Base-by-base conservation (phyloP, 2,113 vertebrate genomes). In the Pipra filicauda region DNA sequence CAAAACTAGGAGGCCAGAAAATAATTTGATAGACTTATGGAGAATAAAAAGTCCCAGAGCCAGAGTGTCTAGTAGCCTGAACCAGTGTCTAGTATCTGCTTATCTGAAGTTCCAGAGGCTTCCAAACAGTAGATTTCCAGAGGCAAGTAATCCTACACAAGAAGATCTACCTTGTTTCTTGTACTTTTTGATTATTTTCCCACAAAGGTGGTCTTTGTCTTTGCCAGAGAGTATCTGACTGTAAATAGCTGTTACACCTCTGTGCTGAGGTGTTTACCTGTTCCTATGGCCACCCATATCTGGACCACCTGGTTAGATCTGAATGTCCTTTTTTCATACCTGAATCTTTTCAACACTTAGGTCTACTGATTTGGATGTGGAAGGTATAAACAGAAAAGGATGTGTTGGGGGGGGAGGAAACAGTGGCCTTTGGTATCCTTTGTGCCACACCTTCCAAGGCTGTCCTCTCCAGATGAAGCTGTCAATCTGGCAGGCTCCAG, bases 401-500 rank as follows among this genome's bases (percentile, higher is more conserved):
- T 21, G 21, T 51, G 49, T 15, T 51, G 12, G 27, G 9, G 4
- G 28, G 28, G 11, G 33, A 46, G 52, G 52, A 85, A 76, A n/a
- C 23, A 41, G 20, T 21, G 62, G 66, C 44, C n/a, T 16, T 35
- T 1, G 0, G 16, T 48, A 41, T 80, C 77, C 33, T 57, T 69
- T 1, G 1, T 80, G 62, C 46, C 46, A 58, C 0, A 0, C 71
- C n/a, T 94, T 59, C 64, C 24, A n/a, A 43, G 37, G 43, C 81
- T 85, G 54, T 79, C 81, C 44, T 35, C 30, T 74, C 43, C 35
- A 59, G 83, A 80, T 39, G 72, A 76, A 91, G 14, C 72, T 19
- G 30, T 61, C 16, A 48, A 67, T 92, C 79, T 91, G 61, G 39
- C 72, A 88, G 55, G 57, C 76, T 81, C 35, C 69, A 89, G 91